phyloP scores from a whole-genome alignment of 2,888 invertebrate species.

The Pterostichus niger region DNA sequence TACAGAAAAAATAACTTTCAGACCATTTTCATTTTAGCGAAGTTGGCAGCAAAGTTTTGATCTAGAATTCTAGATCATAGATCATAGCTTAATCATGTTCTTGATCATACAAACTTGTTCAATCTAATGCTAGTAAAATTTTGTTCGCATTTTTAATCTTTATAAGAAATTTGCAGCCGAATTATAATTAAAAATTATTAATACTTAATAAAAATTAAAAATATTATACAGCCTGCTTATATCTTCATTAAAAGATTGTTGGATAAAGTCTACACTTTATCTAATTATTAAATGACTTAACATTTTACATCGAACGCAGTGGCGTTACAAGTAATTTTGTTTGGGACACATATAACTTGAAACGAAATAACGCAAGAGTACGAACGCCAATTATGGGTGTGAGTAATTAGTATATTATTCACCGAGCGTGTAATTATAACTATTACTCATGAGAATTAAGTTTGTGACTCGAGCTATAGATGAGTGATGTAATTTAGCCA shows the following conservation, averaged over 20 bases:
- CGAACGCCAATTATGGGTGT: too few species aligned
- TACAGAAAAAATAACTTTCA: conserved; percentile 5
- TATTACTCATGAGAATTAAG: too few species aligned
- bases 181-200: not conserved
- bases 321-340: not conserved
- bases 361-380: too few species aligned
- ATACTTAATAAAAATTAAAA: not conserved
- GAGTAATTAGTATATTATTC: too few species aligned
- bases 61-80: conserved; percentile 39
- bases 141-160: conserved; percentile 40
- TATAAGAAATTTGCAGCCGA: conserved; percentile 32
- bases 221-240: conserved; percentile 1
- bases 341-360: too few species aligned
- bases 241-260: not conserved
- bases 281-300: too few species aligned
- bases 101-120: conserved; percentile 17
- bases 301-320: too few species aligned
- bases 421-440: too few species aligned
- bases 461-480: too few species aligned
- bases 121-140: conserved; percentile 34
- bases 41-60: conserved; percentile 54
- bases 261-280: too few species aligned
- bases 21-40: conserved; percentile 53
- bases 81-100: conserved; percentile 47
- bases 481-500: too few species aligned